A percentile compares a stretch with the other conserved stretches of the same genome.
phyloP scores from a whole-genome alignment of 2,113 vertebrate genomes.

The Halichoeres trimaculatus region DNA sequence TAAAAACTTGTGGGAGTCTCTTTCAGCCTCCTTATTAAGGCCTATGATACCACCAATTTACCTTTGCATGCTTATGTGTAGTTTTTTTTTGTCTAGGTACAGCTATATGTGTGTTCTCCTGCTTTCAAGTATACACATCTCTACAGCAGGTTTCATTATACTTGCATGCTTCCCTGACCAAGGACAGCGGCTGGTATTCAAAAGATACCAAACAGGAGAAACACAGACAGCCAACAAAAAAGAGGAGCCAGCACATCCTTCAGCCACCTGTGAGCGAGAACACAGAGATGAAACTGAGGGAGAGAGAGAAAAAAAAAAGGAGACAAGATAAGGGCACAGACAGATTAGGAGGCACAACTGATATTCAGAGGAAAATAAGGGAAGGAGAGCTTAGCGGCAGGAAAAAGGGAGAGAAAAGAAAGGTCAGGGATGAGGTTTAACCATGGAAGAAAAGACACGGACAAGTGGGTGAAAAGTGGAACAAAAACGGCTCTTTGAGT shows the following conservation, averaged over 20 bases:
- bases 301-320: background rate
- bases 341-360: conserved; percentile 49
- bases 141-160: conserved; percentile 16
- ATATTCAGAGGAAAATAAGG: conserved; percentile 55
- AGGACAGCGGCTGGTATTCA: conserved; percentile 58
- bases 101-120: conserved; percentile 8
- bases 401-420: conserved; percentile 19
- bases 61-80: background rate
- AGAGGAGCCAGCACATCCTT: conserved; percentile 24
- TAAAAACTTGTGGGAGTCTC: conserved; percentile 19
- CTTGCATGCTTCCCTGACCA: conserved; percentile 25
- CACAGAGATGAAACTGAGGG: conserved; percentile 22
- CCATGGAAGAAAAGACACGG: conserved; percentile 29
- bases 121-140: conserved; percentile 9
- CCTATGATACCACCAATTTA: conserved; percentile 15
- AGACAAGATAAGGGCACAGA: conserved; percentile 48
- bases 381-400: conserved; percentile 17
- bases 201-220: conserved; percentile 39
- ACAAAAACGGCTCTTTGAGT: conserved; percentile 35
- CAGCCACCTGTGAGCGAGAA: conserved; percentile 49
- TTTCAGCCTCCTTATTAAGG: conserved; percentile 27
- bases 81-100: conserved; percentile 8
- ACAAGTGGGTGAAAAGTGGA: conserved; percentile 30
- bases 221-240: conserved; percentile 26
- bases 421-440: conserved; percentile 56